These are phyloP conservation scores for Chelonoidis abingdonii DNA, from an alignment of 2,113 vertebrate species.

Conservation along the genomic window DNA sequence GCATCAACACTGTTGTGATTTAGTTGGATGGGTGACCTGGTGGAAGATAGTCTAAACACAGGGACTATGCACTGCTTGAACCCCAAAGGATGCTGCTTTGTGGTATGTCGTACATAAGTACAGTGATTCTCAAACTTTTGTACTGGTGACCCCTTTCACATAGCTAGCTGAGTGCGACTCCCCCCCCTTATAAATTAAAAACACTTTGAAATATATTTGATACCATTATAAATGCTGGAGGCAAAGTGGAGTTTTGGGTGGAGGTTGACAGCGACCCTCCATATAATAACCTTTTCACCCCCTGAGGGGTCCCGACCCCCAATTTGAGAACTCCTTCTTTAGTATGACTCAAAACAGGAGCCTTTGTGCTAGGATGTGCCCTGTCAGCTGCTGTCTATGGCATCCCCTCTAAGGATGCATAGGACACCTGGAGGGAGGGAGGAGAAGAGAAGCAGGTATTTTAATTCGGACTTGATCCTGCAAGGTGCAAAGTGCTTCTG, in stretches of 20 bases:
- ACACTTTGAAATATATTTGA: too few species aligned
- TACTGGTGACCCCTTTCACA: too few species aligned
- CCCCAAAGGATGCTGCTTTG: fast-evolving
- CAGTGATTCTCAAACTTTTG: too few species aligned
- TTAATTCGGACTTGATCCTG: fast-evolving
- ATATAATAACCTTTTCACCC: too few species aligned
- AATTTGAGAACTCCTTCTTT: too few species aligned
- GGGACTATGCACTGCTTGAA: fast-evolving
- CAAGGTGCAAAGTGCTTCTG: fast-evolving
- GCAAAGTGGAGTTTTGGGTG: too few species aligned
- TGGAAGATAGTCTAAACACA: neutral
- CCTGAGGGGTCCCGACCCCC: too few species aligned
- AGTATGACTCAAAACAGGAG: neutral
- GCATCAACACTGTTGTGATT: neutral
- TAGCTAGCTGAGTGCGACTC: too few species aligned
- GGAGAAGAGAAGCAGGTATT: neutral
- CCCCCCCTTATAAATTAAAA: too few species aligned
- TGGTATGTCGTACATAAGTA: too few species aligned
- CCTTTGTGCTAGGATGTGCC: fast-evolving
- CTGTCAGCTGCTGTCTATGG: neutral
- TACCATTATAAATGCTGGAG: too few species aligned
- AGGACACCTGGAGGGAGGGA: neutral
- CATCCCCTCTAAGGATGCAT: neutral
- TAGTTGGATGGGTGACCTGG: neutral
- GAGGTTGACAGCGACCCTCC: too few species aligned